phyloP scores from a whole-genome alignment of 2,113 vertebrate genomes.

The Daboia siamensis region DNA sequence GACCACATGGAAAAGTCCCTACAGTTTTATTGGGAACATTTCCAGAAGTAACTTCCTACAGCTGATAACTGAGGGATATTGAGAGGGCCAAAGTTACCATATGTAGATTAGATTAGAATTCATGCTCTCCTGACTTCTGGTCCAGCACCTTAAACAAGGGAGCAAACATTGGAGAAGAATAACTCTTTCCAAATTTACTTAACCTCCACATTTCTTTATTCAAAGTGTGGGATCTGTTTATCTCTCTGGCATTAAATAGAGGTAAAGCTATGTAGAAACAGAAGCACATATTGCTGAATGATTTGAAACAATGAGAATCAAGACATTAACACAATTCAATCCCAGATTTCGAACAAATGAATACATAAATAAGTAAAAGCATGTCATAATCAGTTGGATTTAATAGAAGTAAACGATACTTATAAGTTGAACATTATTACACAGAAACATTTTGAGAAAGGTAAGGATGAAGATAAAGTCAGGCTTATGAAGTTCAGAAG shows the following conservation, averaged over 20 bases:
- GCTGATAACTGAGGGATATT: neutral
- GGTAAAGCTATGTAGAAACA: neutral
- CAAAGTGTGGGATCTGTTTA: neutral
- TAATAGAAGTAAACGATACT: neutral
- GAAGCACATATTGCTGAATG: neutral
- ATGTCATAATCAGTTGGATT: neutral
- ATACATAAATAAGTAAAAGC: neutral
- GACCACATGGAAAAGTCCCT: neutral
- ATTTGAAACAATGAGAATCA: neutral
- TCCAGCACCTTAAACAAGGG: neutral
- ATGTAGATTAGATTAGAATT: neutral
- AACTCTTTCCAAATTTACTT: neutral
- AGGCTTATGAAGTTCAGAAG: neutral
- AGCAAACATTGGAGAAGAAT: neutral
- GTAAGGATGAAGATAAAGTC: neutral
- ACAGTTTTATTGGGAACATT: neutral
- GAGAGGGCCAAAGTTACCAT: neutral
- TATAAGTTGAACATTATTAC: neutral
- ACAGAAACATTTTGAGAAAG: neutral
- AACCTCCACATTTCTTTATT: too few species aligned
- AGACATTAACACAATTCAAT: neutral
- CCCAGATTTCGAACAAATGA: neutral
- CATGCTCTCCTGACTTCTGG: neutral
- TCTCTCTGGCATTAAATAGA: neutral
- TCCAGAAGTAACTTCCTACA: neutral